Base-by-base conservation (phyloP, 2,113 vertebrate species). In the Salvator merianae region DNA sequence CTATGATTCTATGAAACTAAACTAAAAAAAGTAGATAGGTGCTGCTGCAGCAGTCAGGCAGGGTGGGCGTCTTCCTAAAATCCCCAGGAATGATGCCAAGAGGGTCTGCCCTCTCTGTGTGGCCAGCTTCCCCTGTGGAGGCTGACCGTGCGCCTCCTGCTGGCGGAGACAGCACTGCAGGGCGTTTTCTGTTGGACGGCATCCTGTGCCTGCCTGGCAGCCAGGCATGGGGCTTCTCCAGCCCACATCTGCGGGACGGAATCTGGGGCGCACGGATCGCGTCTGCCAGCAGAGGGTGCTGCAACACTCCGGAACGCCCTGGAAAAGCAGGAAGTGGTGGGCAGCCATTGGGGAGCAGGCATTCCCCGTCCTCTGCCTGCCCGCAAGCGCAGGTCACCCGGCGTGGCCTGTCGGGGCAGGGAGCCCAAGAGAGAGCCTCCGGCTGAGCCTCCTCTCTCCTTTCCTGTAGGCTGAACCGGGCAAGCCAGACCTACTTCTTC, bases 401-500 rank as follows among this genome's bases (percentile, higher is more conserved):
- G 38, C 40, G 38, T 8, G 70, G 24, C 3, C 18, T 26, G 28
- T 5, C 38, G 6, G 40, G 71, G 2, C 43, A 24, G 28, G n/a
- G 10, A 47, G 6, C 43, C 43, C 43, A 47, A 47, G 43, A 47
- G 43, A 9, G 6, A 47, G 26, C 74, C 32, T 8, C 40, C 65
- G 22, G 65, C 77, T 63, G 5, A 16, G 7, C 65, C 4, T 36
- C 1, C 22, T 53, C 1, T n/a, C 84, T 34, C 72, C 69, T 79
- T 53, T 83, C 68, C 89, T 86, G 26, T 93, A 99, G 99, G 90
- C 93, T 99, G 79, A 99, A 99, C 93, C 94, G 99, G 91, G 99
- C 99, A 88, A 99, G 98, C 91, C 99, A 99, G 97, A 99, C 98
- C 0, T 99, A 99, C 95, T 97, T 98, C 96, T 99, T 99, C 93